Conservation (phyloP, 2,113 vertebrate genomes). For the Mungos mungo region DNA sequence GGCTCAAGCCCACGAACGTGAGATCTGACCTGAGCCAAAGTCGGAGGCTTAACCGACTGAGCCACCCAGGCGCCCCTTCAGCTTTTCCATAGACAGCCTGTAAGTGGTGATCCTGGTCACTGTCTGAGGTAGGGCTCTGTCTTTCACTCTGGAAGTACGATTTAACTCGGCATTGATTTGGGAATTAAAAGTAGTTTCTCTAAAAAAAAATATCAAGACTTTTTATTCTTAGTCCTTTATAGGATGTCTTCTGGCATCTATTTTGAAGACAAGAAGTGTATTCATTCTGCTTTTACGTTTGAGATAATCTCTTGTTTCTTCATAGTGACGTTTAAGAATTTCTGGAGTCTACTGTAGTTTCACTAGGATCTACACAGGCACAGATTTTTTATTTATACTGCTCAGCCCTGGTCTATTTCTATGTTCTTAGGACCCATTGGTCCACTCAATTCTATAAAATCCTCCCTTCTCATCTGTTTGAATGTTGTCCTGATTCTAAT, state of each 20-base stretch:
- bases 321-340: not conserved
- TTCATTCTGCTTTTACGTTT: not conserved
- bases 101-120: not conserved
- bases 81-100: not conserved
- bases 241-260: not conserved
- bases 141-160: not conserved
- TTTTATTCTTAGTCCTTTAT: not conserved
- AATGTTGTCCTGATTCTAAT: not conserved
- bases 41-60: too few species aligned
- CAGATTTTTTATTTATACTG: not conserved
- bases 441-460: not conserved
- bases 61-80: too few species aligned
- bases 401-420: not conserved
- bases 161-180: not conserved
- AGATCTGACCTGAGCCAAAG: too few species aligned
- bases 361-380: not conserved
- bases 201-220: not conserved
- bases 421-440: not conserved
- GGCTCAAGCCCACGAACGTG: too few species aligned
- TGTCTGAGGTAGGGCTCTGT: not conserved
- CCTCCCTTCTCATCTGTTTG: not conserved
- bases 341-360: not conserved
- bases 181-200: not conserved
- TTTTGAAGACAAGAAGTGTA: not conserved
- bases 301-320: not conserved